Percentiles rank a stretch among this genome's conserved stretches.
These are phyloP conservation scores for Thamnophis sirtalis DNA, from an alignment of 2,113 vertebrate genomes.

Conservation along the genomic window DNA sequence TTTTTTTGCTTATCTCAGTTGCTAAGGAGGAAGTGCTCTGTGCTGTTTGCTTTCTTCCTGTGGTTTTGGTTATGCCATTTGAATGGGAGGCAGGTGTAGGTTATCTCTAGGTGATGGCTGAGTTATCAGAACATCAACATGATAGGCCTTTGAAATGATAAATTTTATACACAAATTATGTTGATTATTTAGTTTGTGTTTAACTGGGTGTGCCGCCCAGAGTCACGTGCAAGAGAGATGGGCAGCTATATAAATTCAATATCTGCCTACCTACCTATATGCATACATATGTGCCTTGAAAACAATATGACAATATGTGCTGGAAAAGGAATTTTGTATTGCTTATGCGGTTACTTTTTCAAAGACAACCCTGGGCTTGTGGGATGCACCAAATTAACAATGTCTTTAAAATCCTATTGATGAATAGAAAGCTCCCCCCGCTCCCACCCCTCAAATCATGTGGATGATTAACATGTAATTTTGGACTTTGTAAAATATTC, in stretches of 20 bases:
- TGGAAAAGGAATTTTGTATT: not conserved
- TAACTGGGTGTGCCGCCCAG: not conserved
- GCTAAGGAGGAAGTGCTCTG: not conserved
- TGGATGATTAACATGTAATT: not conserved
- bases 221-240: not conserved
- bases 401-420: not conserved
- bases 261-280: not conserved
- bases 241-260: not conserved
- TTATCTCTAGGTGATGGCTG: not conserved
- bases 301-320: not conserved
- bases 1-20: not conserved
- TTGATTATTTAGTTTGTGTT: not conserved
- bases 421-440: accelerated
- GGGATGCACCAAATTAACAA: not conserved
- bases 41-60: not conserved
- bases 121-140: not conserved
- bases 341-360: not conserved
- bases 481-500: not conserved
- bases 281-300: not conserved
- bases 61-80: not conserved
- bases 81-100: not conserved
- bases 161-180: not conserved
- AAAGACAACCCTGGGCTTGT: not conserved
- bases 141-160: not conserved
- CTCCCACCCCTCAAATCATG: not conserved